Conservation (phyloP, 2,888 invertebrate species). For the Oscheius sp. region DNA sequence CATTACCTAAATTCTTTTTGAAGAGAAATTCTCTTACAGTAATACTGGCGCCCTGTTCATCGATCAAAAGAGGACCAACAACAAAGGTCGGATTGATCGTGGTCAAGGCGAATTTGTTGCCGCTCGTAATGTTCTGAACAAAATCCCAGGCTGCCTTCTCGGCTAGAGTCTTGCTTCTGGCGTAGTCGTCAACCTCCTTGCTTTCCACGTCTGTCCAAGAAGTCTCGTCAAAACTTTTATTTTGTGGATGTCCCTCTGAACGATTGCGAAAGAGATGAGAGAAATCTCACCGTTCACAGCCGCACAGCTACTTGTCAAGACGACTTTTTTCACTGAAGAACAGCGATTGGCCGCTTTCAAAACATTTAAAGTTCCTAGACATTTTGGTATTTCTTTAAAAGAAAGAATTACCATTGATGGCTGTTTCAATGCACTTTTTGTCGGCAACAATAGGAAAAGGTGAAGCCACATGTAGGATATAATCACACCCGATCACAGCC, state of each 20-base stretch:
- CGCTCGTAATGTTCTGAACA: slow-evolving; percentile 64
- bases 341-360: slow-evolving; percentile 63
- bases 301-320: slow-evolving; percentile 74
- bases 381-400: slow-evolving; percentile 10
- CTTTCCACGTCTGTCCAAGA: slow-evolving; percentile 62
- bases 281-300: slow-evolving; percentile 70
- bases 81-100: slow-evolving; percentile 74
- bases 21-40: slow-evolving; percentile 52
- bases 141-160: slow-evolving; percentile 76
- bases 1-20: slow-evolving; percentile 51
- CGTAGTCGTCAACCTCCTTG: slow-evolving; percentile 51
- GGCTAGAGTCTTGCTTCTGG: slow-evolving; percentile 73
- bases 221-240: slow-evolving; percentile 58
- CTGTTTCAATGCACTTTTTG: slow-evolving; percentile 52
- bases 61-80: slow-evolving; percentile 73
- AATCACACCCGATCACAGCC: slow-evolving; percentile 62
- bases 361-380: slow-evolving; percentile 54
- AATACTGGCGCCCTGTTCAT: slow-evolving; percentile 66
- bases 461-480: slow-evolving; percentile 67
- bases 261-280: not conserved
- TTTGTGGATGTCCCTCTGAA: slow-evolving; percentile 65
- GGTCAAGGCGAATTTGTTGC: slow-evolving; percentile 73
- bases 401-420: slow-evolving; percentile 31
- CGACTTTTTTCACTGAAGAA: slow-evolving; percentile 73
- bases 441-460: slow-evolving; percentile 68